Conservation (phyloP, 2,888 invertebrate species). For the Volucella bombylans region DNA sequence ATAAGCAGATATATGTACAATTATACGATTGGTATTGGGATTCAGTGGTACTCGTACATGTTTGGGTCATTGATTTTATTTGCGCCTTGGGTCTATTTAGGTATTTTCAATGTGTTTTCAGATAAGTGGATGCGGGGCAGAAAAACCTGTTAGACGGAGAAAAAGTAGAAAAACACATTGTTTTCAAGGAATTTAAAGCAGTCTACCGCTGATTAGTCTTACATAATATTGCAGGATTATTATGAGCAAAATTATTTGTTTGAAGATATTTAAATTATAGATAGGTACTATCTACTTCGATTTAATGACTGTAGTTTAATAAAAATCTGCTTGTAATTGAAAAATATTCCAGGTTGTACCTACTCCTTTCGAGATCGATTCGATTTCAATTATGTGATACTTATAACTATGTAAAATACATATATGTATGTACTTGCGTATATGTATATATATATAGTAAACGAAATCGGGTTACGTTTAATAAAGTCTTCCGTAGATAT, state of each 20-base stretch:
- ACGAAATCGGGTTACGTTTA: too few species aligned
- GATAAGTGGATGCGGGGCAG: slow-evolving; percentile 21
- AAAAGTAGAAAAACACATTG: slow-evolving; percentile 15
- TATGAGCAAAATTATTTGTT: not conserved
- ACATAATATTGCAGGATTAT: not conserved
- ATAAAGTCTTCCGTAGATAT: too few species aligned
- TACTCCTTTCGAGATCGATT: too few species aligned
- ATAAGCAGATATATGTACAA: not conserved
- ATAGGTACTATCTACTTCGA: too few species aligned
- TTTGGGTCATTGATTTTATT: slow-evolving; percentile 67
- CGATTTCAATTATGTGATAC: too few species aligned
- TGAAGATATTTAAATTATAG: too few species aligned
- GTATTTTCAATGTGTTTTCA: slow-evolving; percentile 52
- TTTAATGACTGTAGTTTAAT: too few species aligned
- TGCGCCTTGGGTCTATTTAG: slow-evolving; percentile 69
- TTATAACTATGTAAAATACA: too few species aligned
- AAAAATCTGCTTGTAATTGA: too few species aligned
- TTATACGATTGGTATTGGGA: slow-evolving; percentile 4
- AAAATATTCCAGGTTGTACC: too few species aligned
- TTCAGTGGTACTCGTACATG: not conserved
- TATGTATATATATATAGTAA: too few species aligned
- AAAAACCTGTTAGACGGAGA: not conserved
- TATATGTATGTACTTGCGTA: too few species aligned
- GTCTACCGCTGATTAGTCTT: not conserved
- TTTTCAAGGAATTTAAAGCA: slow-evolving; percentile 2